Conservation (phyloP, 2,888 invertebrate genomes). For the Andrena chrysosceles region DNA sequence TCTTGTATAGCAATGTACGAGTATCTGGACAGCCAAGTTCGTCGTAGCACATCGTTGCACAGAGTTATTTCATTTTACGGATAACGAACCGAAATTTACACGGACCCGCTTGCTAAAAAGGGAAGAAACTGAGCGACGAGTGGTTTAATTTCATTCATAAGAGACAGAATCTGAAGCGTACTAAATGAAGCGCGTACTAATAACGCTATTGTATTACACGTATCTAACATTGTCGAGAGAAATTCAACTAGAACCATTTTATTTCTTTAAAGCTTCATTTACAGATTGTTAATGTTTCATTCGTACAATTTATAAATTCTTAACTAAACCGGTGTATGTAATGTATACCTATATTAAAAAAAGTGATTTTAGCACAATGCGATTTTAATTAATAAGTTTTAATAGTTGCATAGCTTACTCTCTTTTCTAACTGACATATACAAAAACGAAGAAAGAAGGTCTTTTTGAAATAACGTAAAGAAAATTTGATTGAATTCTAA, state of each 20-base stretch:
- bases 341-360: too few relatives aligned
- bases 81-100: constrained; percentile 70
- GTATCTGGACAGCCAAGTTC: background rate
- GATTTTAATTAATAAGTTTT: too few relatives aligned
- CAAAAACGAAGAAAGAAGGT: too few relatives aligned
- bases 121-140: background rate
- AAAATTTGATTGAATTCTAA: too few relatives aligned
- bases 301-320: background rate
- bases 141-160: constrained; percentile 57
- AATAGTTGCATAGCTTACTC: too few relatives aligned
- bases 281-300: background rate
- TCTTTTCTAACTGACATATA: too few relatives aligned
- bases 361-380: too few relatives aligned
- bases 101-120: constrained; percentile 50
- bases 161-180: constrained; percentile 37
- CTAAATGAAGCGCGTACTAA: constrained; percentile 30
- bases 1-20: background rate
- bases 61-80: constrained; percentile 68
- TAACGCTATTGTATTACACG: background rate
- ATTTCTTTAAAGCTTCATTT: background rate
- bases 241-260: background rate
- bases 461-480: too few relatives aligned
- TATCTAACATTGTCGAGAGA: background rate
- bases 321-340: too few relatives aligned
- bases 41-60: constrained; percentile 25